These are phyloP conservation scores for Pteromalus puparum DNA, from an alignment of 1,140 invertebrate genomes.

Conservation along the genomic window DNA sequence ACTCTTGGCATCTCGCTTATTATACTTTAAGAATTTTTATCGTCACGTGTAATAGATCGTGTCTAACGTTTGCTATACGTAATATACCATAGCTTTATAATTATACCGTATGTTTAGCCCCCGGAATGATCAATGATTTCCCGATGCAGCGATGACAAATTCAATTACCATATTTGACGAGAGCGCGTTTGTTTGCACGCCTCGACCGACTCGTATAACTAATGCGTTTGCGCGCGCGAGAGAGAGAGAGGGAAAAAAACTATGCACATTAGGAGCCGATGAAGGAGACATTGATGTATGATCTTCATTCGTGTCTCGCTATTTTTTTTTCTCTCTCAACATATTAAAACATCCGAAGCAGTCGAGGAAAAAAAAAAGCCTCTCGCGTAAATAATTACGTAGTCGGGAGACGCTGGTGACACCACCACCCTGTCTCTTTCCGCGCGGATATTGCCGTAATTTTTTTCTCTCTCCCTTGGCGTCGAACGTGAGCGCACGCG, in stretches of 20 bases:
- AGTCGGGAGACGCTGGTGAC: conserved; percentile 27
- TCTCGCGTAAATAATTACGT: conserved; percentile 50
- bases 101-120: conserved; percentile 14
- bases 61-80: too few species aligned
- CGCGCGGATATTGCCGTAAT: conserved; percentile 68
- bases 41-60: background rate
- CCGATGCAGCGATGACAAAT: conserved; percentile 7
- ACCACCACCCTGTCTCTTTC: conserved; percentile 33
- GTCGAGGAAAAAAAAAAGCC: conserved; percentile 4
- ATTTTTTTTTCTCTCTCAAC: conserved; percentile 22
- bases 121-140: conserved; percentile 43
- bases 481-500: conserved; percentile 56
- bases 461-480: conserved; percentile 60
- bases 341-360: conserved; percentile 44
- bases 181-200: conserved; percentile 5
- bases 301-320: conserved; percentile 31
- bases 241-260: conserved; percentile 17
- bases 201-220: conserved; percentile 19
- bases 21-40: too few species aligned
- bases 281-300: conserved; percentile 52
- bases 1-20: too few species aligned
- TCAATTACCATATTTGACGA: conserved; percentile 13
- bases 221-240: background rate
- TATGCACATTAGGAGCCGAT: conserved; percentile 36
- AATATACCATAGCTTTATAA: too few species aligned